Conservation (phyloP, 2,797 vertebrate species). For the Rhincodon typus region DNA sequence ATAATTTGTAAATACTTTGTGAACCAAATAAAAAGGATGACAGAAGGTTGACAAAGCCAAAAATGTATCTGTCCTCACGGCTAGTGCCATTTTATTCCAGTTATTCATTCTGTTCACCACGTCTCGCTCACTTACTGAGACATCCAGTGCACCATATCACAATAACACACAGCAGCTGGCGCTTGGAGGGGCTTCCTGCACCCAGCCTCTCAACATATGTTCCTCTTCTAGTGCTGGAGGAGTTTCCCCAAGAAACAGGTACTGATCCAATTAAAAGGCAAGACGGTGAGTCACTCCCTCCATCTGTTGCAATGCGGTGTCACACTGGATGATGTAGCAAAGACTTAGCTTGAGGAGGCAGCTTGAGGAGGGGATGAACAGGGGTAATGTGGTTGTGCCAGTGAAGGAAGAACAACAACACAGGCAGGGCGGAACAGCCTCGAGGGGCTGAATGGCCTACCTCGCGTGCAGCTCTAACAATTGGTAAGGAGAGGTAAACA, state of each 20-base stretch:
- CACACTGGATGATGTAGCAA: too few relatives aligned
- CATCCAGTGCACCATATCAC: neutral
- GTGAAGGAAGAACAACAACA: neutral
- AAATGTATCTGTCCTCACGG: neutral
- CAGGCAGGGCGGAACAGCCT: too few relatives aligned
- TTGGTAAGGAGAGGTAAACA: too few relatives aligned
- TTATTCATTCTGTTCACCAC: neutral
- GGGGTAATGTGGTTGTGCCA: neutral
- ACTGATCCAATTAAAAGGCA: neutral
- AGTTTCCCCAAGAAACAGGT: neutral
- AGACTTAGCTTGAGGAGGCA: neutral
- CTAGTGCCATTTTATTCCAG: neutral
- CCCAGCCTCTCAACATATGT: conserved; percentile 8
- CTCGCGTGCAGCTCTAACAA: too few relatives aligned
- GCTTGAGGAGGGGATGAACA: neutral
- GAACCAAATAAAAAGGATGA: neutral
- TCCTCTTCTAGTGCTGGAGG: neutral
- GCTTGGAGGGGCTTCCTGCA: neutral
- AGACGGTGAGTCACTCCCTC: neutral
- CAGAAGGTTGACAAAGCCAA: too few relatives aligned
- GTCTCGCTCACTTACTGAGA: neutral
- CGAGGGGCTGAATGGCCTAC: too few relatives aligned
- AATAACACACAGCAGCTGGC: neutral
- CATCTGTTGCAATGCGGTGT: neutral
- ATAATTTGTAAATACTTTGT: neutral